phyloP scores from a whole-genome alignment of 2,113 vertebrate genomes.

The Eubucco bourcierii region DNA sequence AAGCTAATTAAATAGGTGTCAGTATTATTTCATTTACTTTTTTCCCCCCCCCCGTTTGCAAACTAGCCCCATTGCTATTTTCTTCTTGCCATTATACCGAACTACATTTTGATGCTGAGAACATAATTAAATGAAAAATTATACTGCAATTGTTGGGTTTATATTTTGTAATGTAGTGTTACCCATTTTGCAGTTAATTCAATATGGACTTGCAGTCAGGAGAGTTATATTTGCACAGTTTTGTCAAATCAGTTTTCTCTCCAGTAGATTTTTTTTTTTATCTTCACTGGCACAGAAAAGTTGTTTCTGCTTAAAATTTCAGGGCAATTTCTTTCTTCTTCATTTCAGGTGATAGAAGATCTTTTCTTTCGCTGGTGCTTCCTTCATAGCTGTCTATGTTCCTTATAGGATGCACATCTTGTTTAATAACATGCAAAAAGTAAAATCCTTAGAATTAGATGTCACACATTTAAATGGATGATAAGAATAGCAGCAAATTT shows the following conservation, averaged over 20 bases:
- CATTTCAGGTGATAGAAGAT: conserved; percentile 61
- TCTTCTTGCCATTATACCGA: conserved; percentile 63
- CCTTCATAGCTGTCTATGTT: conserved; percentile 14
- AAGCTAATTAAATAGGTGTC: conserved; percentile 69
- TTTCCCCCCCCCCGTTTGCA: conserved; percentile 63
- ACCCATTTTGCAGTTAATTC: conserved; percentile 53
- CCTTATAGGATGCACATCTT: conserved; percentile 16
- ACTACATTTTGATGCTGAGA: conserved; percentile 59
- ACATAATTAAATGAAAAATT: conserved; percentile 73
- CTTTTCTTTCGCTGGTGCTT: conserved; percentile 1
- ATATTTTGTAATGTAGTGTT: conserved; percentile 60
- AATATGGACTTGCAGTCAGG: conserved; percentile 54
- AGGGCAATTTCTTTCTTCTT: conserved; percentile 52
- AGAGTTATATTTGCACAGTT: conserved; percentile 61
- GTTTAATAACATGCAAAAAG: conserved; percentile 15
- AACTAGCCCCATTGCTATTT: conserved; percentile 64
- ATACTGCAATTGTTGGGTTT: conserved; percentile 45
- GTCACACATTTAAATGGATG: conserved; percentile 21
- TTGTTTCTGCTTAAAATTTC: conserved; percentile 70
- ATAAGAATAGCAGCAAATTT: background rate
- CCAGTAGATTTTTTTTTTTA: conserved; percentile 65
- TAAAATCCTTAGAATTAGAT: conserved; percentile 28
- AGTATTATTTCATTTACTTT: conserved; percentile 71
- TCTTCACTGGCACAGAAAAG: conserved; percentile 52
- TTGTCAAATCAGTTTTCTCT: conserved; percentile 70